These are phyloP conservation scores for Tragelaphus buxtoni DNA, from an alignment of 2,113 vertebrate genomes.

Conservation along the genomic window DNA sequence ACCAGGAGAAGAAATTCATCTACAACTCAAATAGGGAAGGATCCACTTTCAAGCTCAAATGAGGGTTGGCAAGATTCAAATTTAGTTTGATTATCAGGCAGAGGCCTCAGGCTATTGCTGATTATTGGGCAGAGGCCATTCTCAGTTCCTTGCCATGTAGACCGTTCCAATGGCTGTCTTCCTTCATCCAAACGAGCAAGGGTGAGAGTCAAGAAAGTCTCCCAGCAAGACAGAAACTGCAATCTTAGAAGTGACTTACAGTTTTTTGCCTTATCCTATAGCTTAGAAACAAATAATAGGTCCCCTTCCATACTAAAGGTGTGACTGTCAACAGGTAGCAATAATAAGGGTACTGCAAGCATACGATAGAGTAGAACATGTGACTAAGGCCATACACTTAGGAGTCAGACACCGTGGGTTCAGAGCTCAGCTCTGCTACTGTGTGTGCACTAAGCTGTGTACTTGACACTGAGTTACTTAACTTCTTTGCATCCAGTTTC, in stretches of 20 bases:
- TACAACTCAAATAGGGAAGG: not conserved
- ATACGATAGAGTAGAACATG: not conserved
- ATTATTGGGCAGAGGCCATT: not conserved
- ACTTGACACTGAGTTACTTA: not conserved
- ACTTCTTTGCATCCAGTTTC: not conserved
- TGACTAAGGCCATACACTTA: not conserved
- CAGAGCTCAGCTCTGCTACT: not conserved
- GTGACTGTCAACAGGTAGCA: not conserved
- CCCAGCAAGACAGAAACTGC: not conserved
- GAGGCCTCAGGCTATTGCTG: no score
- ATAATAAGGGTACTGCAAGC: not conserved
- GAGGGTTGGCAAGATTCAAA: not conserved
- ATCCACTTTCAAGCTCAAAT: not conserved
- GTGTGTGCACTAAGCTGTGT: not conserved
- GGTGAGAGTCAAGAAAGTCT: not conserved
- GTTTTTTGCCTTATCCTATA: not conserved
- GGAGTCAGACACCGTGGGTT: not conserved
- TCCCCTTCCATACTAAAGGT: not conserved
- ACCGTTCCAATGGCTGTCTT: not conserved
- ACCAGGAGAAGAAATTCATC: not conserved
- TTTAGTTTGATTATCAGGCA: not conserved
- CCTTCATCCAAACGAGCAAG: not conserved
- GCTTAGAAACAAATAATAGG: not conserved
- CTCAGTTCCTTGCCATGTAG: not conserved
- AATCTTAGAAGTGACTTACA: not conserved